Evolutionary conservation across 2,888 invertebrate genomes (phyloP).

Genomic region (Amblyjoppa proteus): DNA sequence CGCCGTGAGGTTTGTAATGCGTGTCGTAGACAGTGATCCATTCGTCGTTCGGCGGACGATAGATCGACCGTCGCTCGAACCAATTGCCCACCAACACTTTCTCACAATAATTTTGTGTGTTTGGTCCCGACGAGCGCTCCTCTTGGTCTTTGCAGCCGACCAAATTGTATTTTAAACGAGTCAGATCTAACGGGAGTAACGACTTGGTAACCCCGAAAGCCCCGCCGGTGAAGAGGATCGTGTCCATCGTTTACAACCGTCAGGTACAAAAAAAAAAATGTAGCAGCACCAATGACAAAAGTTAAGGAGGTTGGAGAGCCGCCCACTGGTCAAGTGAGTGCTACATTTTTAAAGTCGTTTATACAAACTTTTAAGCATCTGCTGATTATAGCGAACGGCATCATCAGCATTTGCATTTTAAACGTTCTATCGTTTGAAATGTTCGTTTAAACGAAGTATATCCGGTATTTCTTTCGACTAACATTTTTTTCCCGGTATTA

Average conservation of each 20-base stretch:
- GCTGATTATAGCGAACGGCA: too few relatives aligned
- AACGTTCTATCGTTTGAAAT: too few relatives aligned
- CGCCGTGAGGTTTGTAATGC: conserved; percentile 60
- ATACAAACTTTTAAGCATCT: too few relatives aligned
- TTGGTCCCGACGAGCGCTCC: conserved; percentile 47
- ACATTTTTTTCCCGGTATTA: too few relatives aligned
- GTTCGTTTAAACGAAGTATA: too few relatives aligned
- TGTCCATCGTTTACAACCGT: conserved; percentile 37
- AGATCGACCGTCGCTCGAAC: conserved; percentile 71
- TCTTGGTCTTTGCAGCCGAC: conserved; percentile 51
- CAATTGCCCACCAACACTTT: conserved; percentile 76
- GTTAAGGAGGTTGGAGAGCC: not conserved
- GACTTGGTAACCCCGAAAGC: not conserved
- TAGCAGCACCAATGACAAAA: not conserved
- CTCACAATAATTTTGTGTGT: conserved; percentile 69
- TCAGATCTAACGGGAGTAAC: conserved; percentile 20
- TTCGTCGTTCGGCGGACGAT: conserved; percentile 57
- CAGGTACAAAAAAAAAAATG: not conserved
- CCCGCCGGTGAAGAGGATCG: conserved; percentile 57
- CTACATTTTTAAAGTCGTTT: too few relatives aligned
- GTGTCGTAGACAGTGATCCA: conserved; percentile 63
- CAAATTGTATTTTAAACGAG: conserved; percentile 62
- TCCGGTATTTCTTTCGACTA: too few relatives aligned
- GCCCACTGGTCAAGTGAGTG: too few relatives aligned
- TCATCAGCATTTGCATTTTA: too few relatives aligned